Evolutionary conservation across 2,888 invertebrate genomes (phyloP).

Genomic region (Lamellibrachia satsuma): DNA sequence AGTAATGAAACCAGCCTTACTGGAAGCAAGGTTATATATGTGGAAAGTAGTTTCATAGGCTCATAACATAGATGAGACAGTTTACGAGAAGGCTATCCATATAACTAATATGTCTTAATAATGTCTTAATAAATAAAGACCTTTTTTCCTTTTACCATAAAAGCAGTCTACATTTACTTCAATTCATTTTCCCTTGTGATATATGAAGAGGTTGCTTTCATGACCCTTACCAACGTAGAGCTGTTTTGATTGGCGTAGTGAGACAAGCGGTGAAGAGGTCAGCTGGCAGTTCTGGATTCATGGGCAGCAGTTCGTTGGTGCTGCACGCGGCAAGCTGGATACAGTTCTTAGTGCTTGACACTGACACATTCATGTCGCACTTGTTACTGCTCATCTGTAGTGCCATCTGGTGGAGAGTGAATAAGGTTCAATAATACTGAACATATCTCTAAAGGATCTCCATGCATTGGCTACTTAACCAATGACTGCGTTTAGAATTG

Average conservation of each 20-base stretch:
- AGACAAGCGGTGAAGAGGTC: conserved; percentile 97
- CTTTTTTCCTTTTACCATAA: background rate
- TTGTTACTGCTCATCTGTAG: background rate
- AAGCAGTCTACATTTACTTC: too few species aligned
- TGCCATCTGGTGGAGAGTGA: background rate
- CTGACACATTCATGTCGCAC: background rate
- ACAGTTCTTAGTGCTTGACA: conserved; percentile 75
- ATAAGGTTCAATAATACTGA: background rate
- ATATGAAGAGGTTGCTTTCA: conserved; percentile 28
- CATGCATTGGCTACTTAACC: background rate
- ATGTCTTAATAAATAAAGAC: background rate
- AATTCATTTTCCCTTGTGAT: background rate
- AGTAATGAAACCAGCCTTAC: too few species aligned
- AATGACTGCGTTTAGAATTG: background rate
- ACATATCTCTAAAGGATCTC: too few species aligned
- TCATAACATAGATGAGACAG: too few species aligned
- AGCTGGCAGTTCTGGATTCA: conserved; percentile 96
- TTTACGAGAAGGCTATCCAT: too few species aligned
- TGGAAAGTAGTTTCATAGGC: too few species aligned
- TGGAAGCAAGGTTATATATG: too few species aligned
- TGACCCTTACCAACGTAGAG: conserved; percentile 80
- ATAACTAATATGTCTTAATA: background rate
- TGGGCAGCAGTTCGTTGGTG: conserved; percentile 90
- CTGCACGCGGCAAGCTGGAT: conserved; percentile 97
- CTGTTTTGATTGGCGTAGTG: conserved; percentile 97